A percentile compares a stretch with the other conserved stretches of the same genome.
Conservation (phyloP, 2,113 vertebrate species). For the Calcarius ornatus region DNA sequence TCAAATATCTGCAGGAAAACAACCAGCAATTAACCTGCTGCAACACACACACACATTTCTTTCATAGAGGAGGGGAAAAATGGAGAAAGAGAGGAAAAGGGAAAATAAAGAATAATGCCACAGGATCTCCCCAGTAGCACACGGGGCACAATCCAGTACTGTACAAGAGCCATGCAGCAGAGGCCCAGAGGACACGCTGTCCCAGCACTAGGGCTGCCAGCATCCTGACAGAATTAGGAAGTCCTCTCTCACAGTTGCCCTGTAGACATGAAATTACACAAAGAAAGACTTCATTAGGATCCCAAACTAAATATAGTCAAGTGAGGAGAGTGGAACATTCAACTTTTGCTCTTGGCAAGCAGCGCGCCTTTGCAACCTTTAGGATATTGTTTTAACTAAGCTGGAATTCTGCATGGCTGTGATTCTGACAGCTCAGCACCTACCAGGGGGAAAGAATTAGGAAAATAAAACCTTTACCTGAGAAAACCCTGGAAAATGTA, state of each 20-base stretch:
- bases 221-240: constrained; percentile 67
- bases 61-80: not conserved
- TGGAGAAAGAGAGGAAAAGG: not conserved
- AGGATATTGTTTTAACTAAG: constrained; percentile 64
- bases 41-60: not conserved
- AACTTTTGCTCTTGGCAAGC: constrained; percentile 62
- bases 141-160: not conserved
- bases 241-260: constrained; percentile 45
- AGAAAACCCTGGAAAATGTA: constrained; percentile 24
- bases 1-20: not conserved
- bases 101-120: not conserved
- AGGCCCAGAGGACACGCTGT: not conserved
- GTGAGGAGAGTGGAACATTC: constrained; percentile 52
- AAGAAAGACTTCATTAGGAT: constrained; percentile 67
- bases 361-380: constrained; percentile 24
- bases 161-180: not conserved
- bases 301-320: constrained; percentile 63
- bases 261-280: constrained; percentile 60
- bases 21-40: not conserved
- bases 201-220: constrained; percentile 4
- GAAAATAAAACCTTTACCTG: constrained; percentile 46
- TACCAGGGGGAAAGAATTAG: not conserved
- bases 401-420: not conserved
- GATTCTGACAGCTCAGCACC: constrained; percentile 43
- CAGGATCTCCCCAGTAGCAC: not conserved